A percentile compares a stretch with the other conserved stretches of the same genome.
Conservation (phyloP, 2,888 invertebrate species). For the Epirrhoe tristata region DNA sequence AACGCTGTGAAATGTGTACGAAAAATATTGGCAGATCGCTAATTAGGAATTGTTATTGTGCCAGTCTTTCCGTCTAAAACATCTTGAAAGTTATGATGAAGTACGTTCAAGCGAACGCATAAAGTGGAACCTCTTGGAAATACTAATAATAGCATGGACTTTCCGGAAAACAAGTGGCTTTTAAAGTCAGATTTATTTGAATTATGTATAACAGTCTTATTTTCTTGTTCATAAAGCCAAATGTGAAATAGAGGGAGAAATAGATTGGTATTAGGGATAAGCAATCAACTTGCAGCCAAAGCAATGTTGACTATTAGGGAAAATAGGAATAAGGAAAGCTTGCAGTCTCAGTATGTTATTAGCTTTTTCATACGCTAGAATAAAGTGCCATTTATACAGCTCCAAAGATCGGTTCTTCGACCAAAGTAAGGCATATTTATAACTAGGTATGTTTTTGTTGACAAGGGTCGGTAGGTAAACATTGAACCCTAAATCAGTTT, state of each 20-base stretch:
- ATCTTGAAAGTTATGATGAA: conserved; percentile 13
- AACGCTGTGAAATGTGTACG: conserved; percentile 33
- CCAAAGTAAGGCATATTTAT: conserved; percentile 24
- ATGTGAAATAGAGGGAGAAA: conserved; percentile 15
- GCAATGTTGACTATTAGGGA: conserved; percentile 12
- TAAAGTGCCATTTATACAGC: conserved; percentile 22
- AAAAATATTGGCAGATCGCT: conserved; percentile 17
- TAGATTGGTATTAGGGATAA: conserved; percentile 11
- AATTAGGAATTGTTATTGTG: background rate
- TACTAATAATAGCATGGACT: background rate
- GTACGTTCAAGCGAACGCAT: conserved; percentile 4
- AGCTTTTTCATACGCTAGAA: conserved; percentile 26
- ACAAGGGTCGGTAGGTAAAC: background rate
- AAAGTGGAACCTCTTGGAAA: conserved; percentile 10
- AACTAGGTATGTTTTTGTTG: background rate
- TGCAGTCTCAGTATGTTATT: conserved; percentile 12
- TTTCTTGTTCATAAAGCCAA: conserved; percentile 15
- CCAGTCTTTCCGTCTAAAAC: conserved; percentile 10
- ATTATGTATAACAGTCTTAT: background rate
- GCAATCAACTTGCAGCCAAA: conserved; percentile 18
- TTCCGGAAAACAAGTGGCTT: conserved; percentile 14
- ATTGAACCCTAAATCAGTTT: background rate
- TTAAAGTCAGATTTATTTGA: conserved; percentile 8
- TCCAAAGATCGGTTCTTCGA: conserved; percentile 29
- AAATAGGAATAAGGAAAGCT: conserved; percentile 18